These are phyloP conservation scores for Frieseomelitta varia DNA, from an alignment of 1,140 invertebrate genomes.

Conservation along the genomic window DNA sequence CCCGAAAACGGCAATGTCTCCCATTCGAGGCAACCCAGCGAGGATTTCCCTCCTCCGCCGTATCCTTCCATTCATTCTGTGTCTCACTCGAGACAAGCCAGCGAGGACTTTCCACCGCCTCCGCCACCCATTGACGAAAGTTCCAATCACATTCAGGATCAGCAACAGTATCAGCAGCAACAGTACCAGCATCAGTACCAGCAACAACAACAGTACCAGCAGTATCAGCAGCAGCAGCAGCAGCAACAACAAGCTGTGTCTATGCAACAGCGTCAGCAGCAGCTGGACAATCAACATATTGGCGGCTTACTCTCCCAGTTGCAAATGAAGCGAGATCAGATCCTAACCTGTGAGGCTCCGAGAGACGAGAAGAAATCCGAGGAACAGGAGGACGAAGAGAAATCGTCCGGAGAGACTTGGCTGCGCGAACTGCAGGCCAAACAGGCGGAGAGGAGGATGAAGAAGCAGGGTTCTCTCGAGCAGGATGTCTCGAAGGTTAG, in stretches of 20 bases:
- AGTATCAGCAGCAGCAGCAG: not conserved
- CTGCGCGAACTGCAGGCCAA: constrained; percentile 90
- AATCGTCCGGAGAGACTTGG: constrained; percentile 85
- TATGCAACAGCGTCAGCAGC: constrained; percentile 51
- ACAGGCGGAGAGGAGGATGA: constrained; percentile 86
- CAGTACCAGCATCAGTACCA: constrained; percentile 7
- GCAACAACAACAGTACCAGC: not conserved
- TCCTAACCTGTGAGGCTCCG: constrained; percentile 82
- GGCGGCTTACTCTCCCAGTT: constrained; percentile 87
- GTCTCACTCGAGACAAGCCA: constrained; percentile 91
- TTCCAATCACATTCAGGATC: constrained; percentile 81
- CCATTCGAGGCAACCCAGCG: constrained; percentile 79
- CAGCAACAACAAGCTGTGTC: not conserved
- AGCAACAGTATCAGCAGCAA: constrained; percentile 64
- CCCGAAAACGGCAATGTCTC: constrained; percentile 75
- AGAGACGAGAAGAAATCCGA: constrained; percentile 70
- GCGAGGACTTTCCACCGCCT: constrained; percentile 94
- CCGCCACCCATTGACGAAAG: constrained; percentile 88
- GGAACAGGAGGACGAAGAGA: constrained; percentile 75
- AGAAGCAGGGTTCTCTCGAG: constrained; percentile 78
- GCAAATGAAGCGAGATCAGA: constrained; percentile 89
- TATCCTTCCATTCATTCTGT: constrained; percentile 90
- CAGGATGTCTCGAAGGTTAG: constrained; percentile 74
- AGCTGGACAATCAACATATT: constrained; percentile 76
- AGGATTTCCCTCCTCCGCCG: constrained; percentile 87